A percentile compares a stretch with the other conserved stretches of the same genome.
These are phyloP conservation scores for Corvus hawaiiensis DNA, from an alignment of 2,113 vertebrate genomes.

Conservation along the genomic window DNA sequence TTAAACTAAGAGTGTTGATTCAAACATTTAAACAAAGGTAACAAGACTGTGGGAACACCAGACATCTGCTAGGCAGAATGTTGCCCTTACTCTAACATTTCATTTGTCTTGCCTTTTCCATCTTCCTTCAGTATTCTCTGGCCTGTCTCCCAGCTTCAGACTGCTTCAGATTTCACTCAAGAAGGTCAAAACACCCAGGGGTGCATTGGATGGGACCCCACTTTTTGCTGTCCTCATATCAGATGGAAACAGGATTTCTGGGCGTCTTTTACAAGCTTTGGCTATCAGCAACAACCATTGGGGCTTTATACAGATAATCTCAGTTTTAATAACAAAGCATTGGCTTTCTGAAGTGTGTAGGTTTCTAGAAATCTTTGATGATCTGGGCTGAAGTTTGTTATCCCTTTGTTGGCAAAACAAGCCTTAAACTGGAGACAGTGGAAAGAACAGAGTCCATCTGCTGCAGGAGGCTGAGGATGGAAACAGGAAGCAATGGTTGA, in stretches of 20 bases:
- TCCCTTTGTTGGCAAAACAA: background rate
- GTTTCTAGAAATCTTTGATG: background rate
- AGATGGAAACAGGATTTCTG: background rate
- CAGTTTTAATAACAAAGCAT: background rate
- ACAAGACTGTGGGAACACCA: background rate
- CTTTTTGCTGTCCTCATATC: background rate
- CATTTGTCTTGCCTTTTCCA: background rate
- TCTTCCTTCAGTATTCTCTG: background rate
- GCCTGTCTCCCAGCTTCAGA: background rate
- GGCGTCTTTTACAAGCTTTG: background rate
- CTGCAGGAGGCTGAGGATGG: background rate
- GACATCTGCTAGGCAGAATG: background rate
- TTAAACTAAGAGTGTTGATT: background rate
- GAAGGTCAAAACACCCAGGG: background rate
- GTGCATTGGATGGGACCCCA: background rate
- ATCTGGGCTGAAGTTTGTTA: background rate
- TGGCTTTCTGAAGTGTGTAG: background rate
- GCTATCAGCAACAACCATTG: background rate
- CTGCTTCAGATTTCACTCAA: background rate
- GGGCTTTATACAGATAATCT: background rate
- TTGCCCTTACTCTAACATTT: background rate
- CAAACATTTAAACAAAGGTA: conserved; percentile 26
- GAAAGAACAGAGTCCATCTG: background rate
- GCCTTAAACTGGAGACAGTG: background rate
- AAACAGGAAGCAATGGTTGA: background rate